These are phyloP conservation scores for Anableps anableps DNA, from an alignment of 2,797 vertebrate species.

Conservation along the genomic window DNA sequence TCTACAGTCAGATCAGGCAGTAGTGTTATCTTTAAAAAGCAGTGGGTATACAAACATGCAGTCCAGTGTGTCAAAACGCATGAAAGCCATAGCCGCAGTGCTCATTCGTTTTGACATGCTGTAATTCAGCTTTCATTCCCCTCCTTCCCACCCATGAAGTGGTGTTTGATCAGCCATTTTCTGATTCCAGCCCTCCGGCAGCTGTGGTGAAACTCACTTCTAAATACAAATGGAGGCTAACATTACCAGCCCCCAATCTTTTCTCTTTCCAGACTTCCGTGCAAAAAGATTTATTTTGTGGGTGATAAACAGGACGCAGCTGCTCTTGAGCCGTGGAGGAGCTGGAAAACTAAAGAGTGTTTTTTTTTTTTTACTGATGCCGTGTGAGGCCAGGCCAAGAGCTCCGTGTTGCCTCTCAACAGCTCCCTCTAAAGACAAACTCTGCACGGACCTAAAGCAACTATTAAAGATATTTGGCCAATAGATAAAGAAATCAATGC, in stretches of 20 bases:
- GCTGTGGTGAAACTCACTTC: slow-evolving; percentile 71
- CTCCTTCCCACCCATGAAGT: slow-evolving; percentile 50
- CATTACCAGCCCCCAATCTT: slow-evolving; percentile 61
- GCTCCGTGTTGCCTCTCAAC: slow-evolving; percentile 59
- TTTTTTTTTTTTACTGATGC: slow-evolving; percentile 70
- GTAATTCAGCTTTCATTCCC: slow-evolving; percentile 51
- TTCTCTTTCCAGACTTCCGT: slow-evolving; percentile 63
- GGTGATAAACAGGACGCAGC: slow-evolving; percentile 85
- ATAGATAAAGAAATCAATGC: background rate
- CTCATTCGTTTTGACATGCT: slow-evolving; percentile 50
- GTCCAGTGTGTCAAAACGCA: slow-evolving; percentile 49
- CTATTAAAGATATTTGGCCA: background rate
- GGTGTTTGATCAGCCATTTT: slow-evolving; percentile 77
- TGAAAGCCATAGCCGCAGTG: slow-evolving; percentile 45
- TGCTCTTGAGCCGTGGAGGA: slow-evolving; percentile 76
- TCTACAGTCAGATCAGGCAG: slow-evolving; percentile 44
- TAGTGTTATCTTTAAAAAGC: slow-evolving; percentile 43
- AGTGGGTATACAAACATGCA: slow-evolving; percentile 40
- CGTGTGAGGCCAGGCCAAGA: slow-evolving; percentile 56
- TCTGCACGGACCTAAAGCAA: slow-evolving; percentile 27
- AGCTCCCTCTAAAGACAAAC: slow-evolving; percentile 75
- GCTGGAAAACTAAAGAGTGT: slow-evolving; percentile 67
- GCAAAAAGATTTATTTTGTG: slow-evolving; percentile 78
- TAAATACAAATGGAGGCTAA: slow-evolving; percentile 77
- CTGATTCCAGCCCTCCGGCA: slow-evolving; percentile 68